These are phyloP conservation scores for Esox masquinongy DNA, from an alignment of 2,797 vertebrate species.

Conservation along the genomic window DNA sequence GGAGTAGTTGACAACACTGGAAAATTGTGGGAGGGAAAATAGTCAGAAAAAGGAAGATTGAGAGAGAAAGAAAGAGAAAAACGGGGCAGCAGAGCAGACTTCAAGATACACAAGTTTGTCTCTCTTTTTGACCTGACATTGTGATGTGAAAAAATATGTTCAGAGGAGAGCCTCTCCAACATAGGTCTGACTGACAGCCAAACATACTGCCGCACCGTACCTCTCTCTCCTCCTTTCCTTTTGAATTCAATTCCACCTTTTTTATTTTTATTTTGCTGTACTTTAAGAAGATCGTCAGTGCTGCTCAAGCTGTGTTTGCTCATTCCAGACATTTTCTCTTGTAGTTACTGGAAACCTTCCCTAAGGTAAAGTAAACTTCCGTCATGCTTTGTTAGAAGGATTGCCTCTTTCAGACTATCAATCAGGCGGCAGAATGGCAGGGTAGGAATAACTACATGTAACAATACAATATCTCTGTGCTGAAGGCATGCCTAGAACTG, in stretches of 20 bases:
- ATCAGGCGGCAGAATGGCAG: neutral
- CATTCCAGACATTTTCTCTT: slow-evolving; percentile 10
- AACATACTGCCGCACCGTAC: slow-evolving; percentile 11
- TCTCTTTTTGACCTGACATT: slow-evolving; percentile 48
- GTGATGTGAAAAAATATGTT: slow-evolving; percentile 12
- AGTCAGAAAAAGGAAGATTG: neutral
- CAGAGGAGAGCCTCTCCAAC: slow-evolving; percentile 28
- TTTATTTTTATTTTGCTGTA: neutral
- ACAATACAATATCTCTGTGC: slow-evolving; percentile 1
- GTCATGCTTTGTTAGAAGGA: slow-evolving; percentile 3
- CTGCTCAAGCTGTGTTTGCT: slow-evolving; percentile 24
- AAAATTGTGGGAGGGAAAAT: slow-evolving; percentile 34
- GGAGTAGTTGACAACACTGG: slow-evolving; percentile 58
- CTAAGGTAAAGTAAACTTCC: slow-evolving; percentile 51
- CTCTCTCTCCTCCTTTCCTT: neutral
- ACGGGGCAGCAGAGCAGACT: neutral
- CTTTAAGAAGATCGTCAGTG: slow-evolving; percentile 1
- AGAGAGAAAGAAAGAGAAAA: neutral
- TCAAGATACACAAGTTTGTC: slow-evolving; percentile 55
- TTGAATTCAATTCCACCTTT: neutral
- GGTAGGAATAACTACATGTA: slow-evolving; percentile 15
- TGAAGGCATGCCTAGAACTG: neutral
- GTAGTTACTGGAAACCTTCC: slow-evolving; percentile 34
- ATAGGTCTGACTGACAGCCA: neutral
- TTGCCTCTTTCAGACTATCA: neutral